Conservation (phyloP, 2,797 vertebrate species). For the Danio tinwini region DNA sequence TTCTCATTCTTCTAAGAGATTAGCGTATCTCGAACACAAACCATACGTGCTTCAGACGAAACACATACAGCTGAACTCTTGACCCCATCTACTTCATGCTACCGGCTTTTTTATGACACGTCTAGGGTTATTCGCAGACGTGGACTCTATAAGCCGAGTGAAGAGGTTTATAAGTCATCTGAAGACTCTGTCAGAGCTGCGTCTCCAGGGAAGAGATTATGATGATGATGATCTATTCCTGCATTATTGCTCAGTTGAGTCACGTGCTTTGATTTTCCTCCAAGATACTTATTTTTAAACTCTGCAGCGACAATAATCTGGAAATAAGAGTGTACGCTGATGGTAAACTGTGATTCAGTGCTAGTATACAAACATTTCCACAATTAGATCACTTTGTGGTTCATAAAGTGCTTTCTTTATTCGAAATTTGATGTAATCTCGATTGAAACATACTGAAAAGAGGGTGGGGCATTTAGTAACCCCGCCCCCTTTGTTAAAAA, state of each 20-base stretch:
- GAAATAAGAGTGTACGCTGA: too few species aligned
- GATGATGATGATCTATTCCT: neutral
- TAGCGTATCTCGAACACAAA: slow-evolving; percentile 33
- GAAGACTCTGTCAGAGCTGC: neutral
- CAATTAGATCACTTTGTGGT: too few species aligned
- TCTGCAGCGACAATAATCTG: too few species aligned
- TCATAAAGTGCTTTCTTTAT: too few species aligned
- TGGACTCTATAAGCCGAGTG: neutral
- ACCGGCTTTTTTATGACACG: neutral
- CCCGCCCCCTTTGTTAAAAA: too few species aligned
- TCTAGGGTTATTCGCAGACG: neutral
- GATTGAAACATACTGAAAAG: too few species aligned
- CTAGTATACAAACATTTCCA: too few species aligned
- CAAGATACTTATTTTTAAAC: slow-evolving; percentile 2
- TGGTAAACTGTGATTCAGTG: too few species aligned
- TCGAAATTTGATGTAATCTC: too few species aligned
- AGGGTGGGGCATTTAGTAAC: too few species aligned
- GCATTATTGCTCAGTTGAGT: neutral
- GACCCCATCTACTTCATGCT: slow-evolving; percentile 3
- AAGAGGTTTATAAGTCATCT: slow-evolving; percentile 25
- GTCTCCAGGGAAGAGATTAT: neutral
- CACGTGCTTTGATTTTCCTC: neutral
- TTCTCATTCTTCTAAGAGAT: neutral
- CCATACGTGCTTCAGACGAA: slow-evolving; percentile 15
- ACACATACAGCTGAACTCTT: slow-evolving; percentile 26